Conservation (phyloP, 2,113 vertebrate genomes). For the Dissostichus mawsoni region DNA sequence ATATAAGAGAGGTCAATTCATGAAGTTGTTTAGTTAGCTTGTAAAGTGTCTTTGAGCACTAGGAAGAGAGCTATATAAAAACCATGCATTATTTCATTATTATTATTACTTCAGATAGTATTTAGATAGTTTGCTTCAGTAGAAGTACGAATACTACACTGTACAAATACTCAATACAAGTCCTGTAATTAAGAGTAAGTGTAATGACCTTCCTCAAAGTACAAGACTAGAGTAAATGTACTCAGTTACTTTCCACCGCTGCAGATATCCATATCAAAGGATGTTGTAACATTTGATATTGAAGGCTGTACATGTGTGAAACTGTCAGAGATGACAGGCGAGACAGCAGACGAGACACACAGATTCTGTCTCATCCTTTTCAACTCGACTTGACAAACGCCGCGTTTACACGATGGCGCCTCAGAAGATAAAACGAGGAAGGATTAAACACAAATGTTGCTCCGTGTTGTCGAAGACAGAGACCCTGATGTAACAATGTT, state of each 20-base stretch:
- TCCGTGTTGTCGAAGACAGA: constrained; percentile 48
- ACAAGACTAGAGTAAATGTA: too few species aligned
- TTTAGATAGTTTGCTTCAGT: too few species aligned
- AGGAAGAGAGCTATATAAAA: too few species aligned
- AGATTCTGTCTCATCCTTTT: constrained; percentile 66
- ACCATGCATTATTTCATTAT: too few species aligned
- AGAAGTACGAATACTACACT: too few species aligned
- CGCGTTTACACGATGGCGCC: constrained; percentile 62
- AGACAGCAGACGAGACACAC: constrained; percentile 50
- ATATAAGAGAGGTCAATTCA: constrained; percentile 31
- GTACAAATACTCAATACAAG: too few species aligned
- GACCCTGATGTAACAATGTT: constrained; percentile 54
- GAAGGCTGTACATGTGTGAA: constrained; percentile 43
- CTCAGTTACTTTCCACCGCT: too few species aligned
- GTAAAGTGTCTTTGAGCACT: too few species aligned
- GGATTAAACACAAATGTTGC: constrained; percentile 46
- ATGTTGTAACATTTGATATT: constrained; percentile 35
- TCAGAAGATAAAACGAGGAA: constrained; percentile 64
- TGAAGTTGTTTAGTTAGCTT: constrained; percentile 34
- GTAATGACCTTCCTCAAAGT: too few species aligned
- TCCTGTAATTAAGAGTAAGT: background rate
- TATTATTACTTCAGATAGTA: too few species aligned
- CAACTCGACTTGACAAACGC: constrained; percentile 73
- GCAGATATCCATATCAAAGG: constrained; percentile 7
- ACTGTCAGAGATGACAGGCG: constrained; percentile 60